These are phyloP conservation scores for Campoletis sonorensis DNA, from an alignment of 1,140 invertebrate species.

Conservation along the genomic window DNA sequence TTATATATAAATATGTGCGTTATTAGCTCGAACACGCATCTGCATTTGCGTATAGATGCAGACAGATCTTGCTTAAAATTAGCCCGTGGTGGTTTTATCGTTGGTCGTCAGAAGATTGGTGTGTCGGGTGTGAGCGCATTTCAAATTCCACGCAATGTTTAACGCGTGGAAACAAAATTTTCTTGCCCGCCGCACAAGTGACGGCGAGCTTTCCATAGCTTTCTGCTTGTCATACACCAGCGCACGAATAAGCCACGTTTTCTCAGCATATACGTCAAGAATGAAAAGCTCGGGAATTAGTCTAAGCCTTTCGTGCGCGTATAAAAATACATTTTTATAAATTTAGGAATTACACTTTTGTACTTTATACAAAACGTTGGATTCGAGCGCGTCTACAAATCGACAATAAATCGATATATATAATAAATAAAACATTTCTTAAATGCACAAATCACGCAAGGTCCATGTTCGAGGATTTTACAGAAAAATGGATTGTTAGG, in stretches of 20 bases:
- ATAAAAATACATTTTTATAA: too few relatives aligned
- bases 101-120: background rate
- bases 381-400: too few relatives aligned
- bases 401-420: too few relatives aligned
- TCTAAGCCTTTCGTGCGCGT: background rate
- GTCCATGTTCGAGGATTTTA: too few relatives aligned
- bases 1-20: background rate
- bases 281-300: background rate
- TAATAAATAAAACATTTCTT: too few relatives aligned
- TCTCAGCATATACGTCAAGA: background rate
- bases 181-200: background rate
- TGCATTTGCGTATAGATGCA: too few relatives aligned
- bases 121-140: background rate
- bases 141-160: constrained; percentile 34
- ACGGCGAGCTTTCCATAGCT: constrained; percentile 9
- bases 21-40: too few relatives aligned
- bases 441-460: too few relatives aligned
- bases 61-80: constrained; percentile 33
- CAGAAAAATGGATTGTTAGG: too few relatives aligned
- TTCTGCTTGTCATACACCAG: background rate
- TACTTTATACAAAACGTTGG: too few relatives aligned
- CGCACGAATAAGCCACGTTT: background rate
- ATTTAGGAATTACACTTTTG: too few relatives aligned
- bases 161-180: constrained; percentile 33
- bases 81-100: constrained; percentile 25